Base-by-base conservation (phyloP, 2,113 vertebrate species). In the Poeciliopsis occidentalis region DNA sequence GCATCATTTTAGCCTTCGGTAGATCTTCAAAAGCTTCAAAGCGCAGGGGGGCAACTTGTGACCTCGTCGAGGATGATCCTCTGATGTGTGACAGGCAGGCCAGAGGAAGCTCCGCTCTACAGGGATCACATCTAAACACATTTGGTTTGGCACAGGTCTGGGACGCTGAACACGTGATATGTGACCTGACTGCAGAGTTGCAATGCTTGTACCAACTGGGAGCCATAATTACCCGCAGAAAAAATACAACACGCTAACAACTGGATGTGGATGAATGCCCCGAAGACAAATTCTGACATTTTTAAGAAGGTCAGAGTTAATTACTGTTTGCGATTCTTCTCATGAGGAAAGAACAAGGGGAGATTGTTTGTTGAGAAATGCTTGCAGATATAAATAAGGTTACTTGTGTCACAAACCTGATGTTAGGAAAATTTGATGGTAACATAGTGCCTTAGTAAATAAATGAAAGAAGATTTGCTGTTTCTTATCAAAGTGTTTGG, bases 271-370 rank as follows among this genome's bases (percentile, higher is more conserved):
- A 51, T 71, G 31, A 31, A 29, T 78, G 73, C 65, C 71, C 80
- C 44, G 24, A 87, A 85, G 80, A 87, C 87, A 75, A 32, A 83
- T 84, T 84, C 69, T 90, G 88, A 83, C 90, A 91, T 91, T 90
- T 89, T 8, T 68, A 73, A 84, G 85, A 90, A 93, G 91, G 89
- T 89, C 84, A 82, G 27, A 47, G 69, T 72, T 92, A 89, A 93
- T 89, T 87, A 89, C 71, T 2, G 39, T 11, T 39, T 12, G n/a
- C 70, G 34, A 63, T 65, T 67, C 69, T 79, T n/a, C 67, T 78
- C 82, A 73, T n/a, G 34, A 4, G 26, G 71, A 34, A 30, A 54
- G 44, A 44, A 60, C 34, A 75, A 47, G 62, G 41, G 17, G 67
- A 77, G 69, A 64, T 68, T 79, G 81, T 86, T 84, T 87, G 70